Conservation (phyloP, 1,140 invertebrate genomes). For the Acromyrmex echinatior region DNA sequence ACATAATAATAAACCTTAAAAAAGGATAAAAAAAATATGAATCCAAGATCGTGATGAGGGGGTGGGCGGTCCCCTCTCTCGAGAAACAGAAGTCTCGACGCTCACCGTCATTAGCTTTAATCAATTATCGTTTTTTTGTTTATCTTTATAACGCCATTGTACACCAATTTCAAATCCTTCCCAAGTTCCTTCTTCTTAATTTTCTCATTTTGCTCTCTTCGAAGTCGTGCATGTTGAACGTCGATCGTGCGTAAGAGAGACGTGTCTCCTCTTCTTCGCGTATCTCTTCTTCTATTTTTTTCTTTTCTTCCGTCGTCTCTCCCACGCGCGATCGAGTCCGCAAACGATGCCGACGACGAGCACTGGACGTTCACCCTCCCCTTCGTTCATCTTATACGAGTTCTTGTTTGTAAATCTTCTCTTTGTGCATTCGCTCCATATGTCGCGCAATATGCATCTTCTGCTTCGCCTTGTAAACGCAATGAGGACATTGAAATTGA, state of each 20-base stretch:
- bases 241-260: slow-evolving; percentile 44
- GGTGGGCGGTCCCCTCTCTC: slow-evolving; percentile 47
- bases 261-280: background rate
- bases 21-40: slow-evolving; percentile 76
- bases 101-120: slow-evolving; percentile 36
- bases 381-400: slow-evolving; percentile 77
- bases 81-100: slow-evolving; percentile 61
- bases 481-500: slow-evolving; percentile 93
- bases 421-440: slow-evolving; percentile 95
- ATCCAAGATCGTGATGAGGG: slow-evolving; percentile 73
- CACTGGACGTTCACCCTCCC: background rate
- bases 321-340: slow-evolving; percentile 44
- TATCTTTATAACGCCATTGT: slow-evolving; percentile 13
- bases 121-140: slow-evolving; percentile 36
- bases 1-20: slow-evolving; percentile 75
- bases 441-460: slow-evolving; percentile 95
- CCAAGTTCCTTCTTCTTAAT: slow-evolving; percentile 22
- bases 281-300: background rate
- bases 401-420: slow-evolving; percentile 88
- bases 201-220: background rate
- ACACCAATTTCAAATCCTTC: slow-evolving; percentile 5
- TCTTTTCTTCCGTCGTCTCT: slow-evolving; percentile 19
- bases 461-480: slow-evolving; percentile 93
- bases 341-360: slow-evolving; percentile 63
- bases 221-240: background rate